Base-by-base conservation (phyloP, 2,888 invertebrate genomes). In the Aelia acuminata region DNA sequence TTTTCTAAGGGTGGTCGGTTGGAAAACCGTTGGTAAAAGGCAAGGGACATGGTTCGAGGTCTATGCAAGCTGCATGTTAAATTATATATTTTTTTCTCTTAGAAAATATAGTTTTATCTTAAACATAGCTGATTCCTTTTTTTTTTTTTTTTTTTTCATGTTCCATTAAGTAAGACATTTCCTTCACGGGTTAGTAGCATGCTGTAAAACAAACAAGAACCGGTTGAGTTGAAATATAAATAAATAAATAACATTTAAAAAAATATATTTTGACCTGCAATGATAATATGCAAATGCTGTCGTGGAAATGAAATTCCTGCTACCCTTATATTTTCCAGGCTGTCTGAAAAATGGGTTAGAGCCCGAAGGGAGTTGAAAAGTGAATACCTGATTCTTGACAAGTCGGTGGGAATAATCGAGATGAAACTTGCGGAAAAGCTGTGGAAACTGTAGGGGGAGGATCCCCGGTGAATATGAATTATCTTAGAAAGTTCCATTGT, bases 401-500 rank as follows among this genome's bases (percentile, higher is more conserved):
- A 80, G 80, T 80, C 43, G 43, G 43, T n/a, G 13, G 43, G 80
- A 43, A 43, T 80, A 80, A 80, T 80, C 39, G 80, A 43, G 80
- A 43, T 80, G 80, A 80, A 80, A 80, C 39, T 80, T 80, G 80
- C n/a, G 80, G 70, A 31, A 63, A 63, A 63, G 63, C 63, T 63
- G 63, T 63, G 57, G 70, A 75, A 75, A 75, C 39, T 39, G 75
- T 80, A n/a, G 80, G n/a, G 80, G 31, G 11, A 43, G 43, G 80
- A 43, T 31, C 63, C 63, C 31, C 63, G 63, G 63, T 63, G 63
- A 80, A 80, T 80, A 80, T 80, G 80, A 43, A 80, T 80, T 80
- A 80, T 80, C 80, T 80, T 80, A 43, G 39, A 43, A 80, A 80
- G 80, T 80, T 80, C 80, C n/a, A 80, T 80, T 80, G 80, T 80